Conservation (phyloP, 1,140 invertebrate genomes). For the Leptopilina boulardi region DNA sequence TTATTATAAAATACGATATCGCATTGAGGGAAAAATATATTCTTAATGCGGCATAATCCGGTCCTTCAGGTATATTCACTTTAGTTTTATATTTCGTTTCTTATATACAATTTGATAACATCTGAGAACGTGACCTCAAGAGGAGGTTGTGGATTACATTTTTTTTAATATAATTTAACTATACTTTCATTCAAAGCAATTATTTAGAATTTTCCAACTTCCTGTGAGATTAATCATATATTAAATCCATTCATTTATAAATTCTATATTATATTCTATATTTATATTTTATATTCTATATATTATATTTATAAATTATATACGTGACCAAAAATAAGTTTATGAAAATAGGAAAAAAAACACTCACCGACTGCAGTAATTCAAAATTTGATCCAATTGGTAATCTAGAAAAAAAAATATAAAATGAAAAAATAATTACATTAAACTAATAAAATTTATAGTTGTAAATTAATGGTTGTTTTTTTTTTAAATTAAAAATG, state of each 20-base stretch:
- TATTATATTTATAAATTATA: no score
- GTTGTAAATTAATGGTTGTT: no score
- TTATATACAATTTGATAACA: constrained; percentile 2
- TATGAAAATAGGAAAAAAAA: no score
- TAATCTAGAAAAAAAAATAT: no score
- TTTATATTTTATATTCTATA: no score
- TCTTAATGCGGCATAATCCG: background rate
- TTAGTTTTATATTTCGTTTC: background rate
- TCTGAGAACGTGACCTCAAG: background rate
- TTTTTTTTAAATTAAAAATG: background rate
- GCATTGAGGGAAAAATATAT: background rate
- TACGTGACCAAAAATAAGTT: no score
- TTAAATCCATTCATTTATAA: background rate
- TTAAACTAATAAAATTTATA: no score
- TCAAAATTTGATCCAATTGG: no score
- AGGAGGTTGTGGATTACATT: background rate
- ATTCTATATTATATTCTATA: background rate
- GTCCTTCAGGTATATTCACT: constrained; percentile 10
- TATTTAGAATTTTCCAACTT: background rate
- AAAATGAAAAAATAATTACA: no score
- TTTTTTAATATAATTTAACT: background rate
- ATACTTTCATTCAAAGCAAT: background rate
- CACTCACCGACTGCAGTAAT: no score
- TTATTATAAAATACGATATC: no score
- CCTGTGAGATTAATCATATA: background rate